Evolutionary conservation across 2,888 invertebrate genomes (phyloP), one percentile per base, ranked within the genome.

Genomic region (Epistrophe grossulariae): DNA sequence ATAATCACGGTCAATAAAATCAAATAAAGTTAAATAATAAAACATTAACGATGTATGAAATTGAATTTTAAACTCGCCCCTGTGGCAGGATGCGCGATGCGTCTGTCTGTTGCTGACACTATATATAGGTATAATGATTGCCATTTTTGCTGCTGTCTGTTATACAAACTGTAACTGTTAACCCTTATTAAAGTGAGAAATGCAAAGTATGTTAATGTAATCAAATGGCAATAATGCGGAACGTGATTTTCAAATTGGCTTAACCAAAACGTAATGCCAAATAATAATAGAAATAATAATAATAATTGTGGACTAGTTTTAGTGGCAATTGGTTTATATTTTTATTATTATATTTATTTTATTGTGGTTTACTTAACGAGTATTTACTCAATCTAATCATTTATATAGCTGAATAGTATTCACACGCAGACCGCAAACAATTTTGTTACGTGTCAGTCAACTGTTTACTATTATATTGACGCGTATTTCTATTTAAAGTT

Each of bases 21-120:
- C 64, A 82, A 82, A 82, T 87, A 66, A 79, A 79, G 74, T 87
- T 76, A 82, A 76, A 78, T 72, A 78, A 82, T 87, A 87, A 87
- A 87, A 82, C 78, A 87, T 87, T 87, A 87, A 87, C 87, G 82
- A 87, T 71, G 79, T 87, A 87, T 87, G 87, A 82, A 87, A 87
- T 87, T 82, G 87, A 82, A 87, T 87, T 87, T 87, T 71, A 82
- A 87, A 60, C 52, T 64, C 74, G 66, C 70, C 31, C 48, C 78
- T 60, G 64, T 45, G 70, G 68, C 60, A 70, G 81, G 85, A 81
- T 70, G 73, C 45, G 35, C 35, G 11, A 35, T 55, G 17, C 28
- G 55, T 55, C 15, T 55, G 28, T 55, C 55, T 31, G 52, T 24
- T 35, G 35, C 35, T 35, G 35, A 2, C 9, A 11, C 35, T 10